phyloP scores from a whole-genome alignment of 2,113 vertebrate genomes.

The Chaetura pelagica region DNA sequence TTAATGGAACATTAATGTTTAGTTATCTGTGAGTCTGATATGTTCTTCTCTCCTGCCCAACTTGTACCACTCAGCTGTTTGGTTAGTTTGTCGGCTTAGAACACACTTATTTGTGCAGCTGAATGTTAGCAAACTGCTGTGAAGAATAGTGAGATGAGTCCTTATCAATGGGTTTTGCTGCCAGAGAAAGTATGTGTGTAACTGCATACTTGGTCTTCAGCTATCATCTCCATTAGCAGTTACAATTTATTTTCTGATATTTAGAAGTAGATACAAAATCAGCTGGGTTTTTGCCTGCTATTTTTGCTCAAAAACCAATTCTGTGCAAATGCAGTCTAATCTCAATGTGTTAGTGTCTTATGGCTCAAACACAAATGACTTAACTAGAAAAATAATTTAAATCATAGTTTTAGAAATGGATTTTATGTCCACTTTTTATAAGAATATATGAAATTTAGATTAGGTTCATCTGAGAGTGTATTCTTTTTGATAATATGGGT shows the following conservation, averaged over 20 bases:
- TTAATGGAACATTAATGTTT: background rate
- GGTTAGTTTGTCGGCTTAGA: background rate
- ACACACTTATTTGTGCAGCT: background rate
- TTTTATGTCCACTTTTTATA: background rate
- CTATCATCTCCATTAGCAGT: background rate
- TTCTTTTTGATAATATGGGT: background rate
- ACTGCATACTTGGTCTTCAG: background rate
- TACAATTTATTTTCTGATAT: background rate
- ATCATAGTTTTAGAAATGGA: background rate
- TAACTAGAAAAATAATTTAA: background rate
- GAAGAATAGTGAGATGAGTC: background rate
- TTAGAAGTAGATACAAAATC: background rate
- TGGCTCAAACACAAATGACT: background rate
- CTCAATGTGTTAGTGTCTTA: background rate
- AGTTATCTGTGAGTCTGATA: background rate
- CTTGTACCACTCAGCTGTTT: background rate
- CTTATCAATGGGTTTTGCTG: background rate
- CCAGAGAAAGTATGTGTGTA: background rate
- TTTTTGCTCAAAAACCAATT: background rate
- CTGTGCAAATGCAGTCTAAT: background rate
- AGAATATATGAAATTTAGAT: background rate
- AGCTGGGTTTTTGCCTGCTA: background rate
- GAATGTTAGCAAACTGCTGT: background rate
- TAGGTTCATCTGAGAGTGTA: background rate
- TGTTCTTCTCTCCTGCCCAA: background rate